phyloP scores from a whole-genome alignment of 92 coral and sea anemone species.

The Galaxea fascicularis region DNA sequence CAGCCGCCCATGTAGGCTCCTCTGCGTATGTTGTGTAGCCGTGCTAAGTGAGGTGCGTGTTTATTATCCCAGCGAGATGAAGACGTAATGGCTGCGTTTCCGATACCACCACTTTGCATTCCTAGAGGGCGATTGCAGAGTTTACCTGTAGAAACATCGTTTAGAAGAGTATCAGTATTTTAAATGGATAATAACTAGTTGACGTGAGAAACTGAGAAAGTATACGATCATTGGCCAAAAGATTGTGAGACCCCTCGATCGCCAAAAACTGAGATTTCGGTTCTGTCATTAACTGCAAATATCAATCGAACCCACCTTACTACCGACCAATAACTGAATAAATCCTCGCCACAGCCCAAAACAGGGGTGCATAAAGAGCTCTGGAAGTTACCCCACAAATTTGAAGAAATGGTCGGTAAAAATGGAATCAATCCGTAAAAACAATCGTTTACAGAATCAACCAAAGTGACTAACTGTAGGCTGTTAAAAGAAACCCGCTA shows the following conservation, averaged over 20 bases:
- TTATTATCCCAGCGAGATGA: conserved; percentile 70
- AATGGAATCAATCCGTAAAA: no score
- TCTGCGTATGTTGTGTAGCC: conserved; percentile 63
- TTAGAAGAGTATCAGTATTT: neutral
- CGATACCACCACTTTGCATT: conserved; percentile 65
- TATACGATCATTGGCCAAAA: no score
- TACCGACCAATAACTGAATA: no score
- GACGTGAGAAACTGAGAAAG: no score
- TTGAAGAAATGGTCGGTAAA: neutral
- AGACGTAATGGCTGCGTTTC: conserved; percentile 65
- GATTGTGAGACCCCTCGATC: no score
- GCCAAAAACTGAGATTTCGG: no score
- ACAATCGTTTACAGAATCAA: neutral
- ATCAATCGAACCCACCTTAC: no score
- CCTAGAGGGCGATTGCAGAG: conserved; percentile 81
- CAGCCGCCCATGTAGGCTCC: conserved; percentile 77
- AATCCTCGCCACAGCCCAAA: no score
- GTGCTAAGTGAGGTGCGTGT: conserved; percentile 74
- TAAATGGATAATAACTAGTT: neutral
- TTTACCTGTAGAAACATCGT: conserved; percentile 36
- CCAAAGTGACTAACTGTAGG: neutral
- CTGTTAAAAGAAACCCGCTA: neutral
- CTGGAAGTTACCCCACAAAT: neutral
- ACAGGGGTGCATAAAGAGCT: no score
- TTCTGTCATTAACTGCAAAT: no score